Base-by-base conservation (phyloP, 2,113 vertebrate genomes). In the Sinosuthora webbiana region DNA sequence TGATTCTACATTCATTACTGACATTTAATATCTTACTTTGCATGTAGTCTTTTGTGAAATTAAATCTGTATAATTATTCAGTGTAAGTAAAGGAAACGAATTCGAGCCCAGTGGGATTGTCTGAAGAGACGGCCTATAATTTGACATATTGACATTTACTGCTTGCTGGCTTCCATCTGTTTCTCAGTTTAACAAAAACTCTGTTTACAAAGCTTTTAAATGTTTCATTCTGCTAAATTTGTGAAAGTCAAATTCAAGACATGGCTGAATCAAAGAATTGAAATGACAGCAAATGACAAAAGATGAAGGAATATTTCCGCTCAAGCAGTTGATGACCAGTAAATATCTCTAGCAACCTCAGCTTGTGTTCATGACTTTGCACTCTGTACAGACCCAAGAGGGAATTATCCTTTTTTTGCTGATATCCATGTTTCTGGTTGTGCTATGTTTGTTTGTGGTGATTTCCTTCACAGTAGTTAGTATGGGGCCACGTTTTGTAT, bases 11-110 rank as follows among this genome's bases (percentile, higher is more conserved):
- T 87, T 78, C 30, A 45, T 85, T 75, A 90, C 39, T 83, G 21
- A 7, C 57, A 68, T 93, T 92, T 90, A 59, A 78, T 92, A 82
- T 12, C 15, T 17, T 37, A 13, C 17, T 67, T 84, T 31, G 25
- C 35, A 70, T 12, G 47, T 81, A 78, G 15, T 18, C 50, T 82
- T 57, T 63, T 24, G 37, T 70, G 60, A 89, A 93, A 77, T 83
- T 62, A 81, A 70, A 77, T 93, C 92, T 69, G n/a, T 76, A 21
- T 84, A 83, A 88, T 90, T 90, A 88, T 42, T 90, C 49, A 23
- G 31, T 86, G 37, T 76, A 53, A 83, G 50, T 70, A 93, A 82
- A 91, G 42, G 73, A 87, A 95, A 84, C 27, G 4, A 81, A 84
- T 87, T 67, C 70, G 55, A 93, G 25, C 47, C 60, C 60, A 33